Conservation (phyloP, 2,888 invertebrate species). For the Drosophila longiperda region DNA sequence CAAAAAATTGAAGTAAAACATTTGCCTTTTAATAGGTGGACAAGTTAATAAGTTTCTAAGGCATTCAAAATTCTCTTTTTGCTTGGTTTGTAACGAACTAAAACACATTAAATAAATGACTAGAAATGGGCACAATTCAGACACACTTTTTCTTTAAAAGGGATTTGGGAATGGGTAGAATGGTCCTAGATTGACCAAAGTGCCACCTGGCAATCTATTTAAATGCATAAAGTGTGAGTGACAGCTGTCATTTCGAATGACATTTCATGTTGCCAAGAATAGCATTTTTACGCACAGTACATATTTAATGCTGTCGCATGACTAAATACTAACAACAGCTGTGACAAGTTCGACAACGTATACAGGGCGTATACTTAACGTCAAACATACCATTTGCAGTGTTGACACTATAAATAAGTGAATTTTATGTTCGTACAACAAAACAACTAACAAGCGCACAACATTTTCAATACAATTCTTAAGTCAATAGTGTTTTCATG, state of each 20-base stretch:
- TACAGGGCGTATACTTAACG: constrained; percentile 33
- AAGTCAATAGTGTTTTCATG: background rate
- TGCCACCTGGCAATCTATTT: constrained; percentile 27
- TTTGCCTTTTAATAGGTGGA: background rate
- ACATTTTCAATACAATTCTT: constrained; percentile 4
- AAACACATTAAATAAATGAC: background rate
- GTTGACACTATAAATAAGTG: constrained; percentile 41
- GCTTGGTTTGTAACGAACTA: background rate
- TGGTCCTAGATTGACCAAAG: background rate
- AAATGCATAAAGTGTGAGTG: constrained; percentile 40
- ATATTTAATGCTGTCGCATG: constrained; percentile 11
- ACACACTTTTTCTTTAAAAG: background rate
- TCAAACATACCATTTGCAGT: constrained; percentile 13
- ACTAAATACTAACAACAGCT: constrained; percentile 25
- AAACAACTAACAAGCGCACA: constrained; percentile 27
- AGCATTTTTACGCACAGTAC: constrained; percentile 40
- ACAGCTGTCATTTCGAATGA: constrained; percentile 65
- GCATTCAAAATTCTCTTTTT: background rate
- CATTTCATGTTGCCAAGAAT: constrained; percentile 41
- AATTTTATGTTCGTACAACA: constrained; percentile 14
- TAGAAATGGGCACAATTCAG: background rate
- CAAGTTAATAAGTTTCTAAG: background rate
- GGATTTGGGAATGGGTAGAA: background rate
- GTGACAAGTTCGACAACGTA: constrained; percentile 8
- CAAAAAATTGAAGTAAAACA: background rate